Evolutionary conservation across 2,113 vertebrate genomes (phyloP).

Genomic region (Eulacestoma nigropectus): DNA sequence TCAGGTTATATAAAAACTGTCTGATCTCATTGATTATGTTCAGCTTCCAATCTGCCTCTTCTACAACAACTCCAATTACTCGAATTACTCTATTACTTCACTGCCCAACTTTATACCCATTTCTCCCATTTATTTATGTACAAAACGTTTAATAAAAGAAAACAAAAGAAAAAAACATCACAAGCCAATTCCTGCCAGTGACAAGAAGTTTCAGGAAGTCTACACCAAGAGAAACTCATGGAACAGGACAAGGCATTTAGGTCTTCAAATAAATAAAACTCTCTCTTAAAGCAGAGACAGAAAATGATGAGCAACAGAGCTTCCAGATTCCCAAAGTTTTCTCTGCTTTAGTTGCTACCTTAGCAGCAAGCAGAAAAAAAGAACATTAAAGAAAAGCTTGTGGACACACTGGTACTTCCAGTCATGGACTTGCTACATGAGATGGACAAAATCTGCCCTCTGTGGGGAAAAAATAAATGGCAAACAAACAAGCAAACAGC

Average conservation of each 20-base stretch:
- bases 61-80: not conserved
- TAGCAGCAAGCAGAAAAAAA: not conserved
- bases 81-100: not conserved
- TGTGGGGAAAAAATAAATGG: not conserved
- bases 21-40: not conserved
- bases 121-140: not conserved
- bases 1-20: not conserved
- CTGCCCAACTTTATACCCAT: not conserved
- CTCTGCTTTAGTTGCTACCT: not conserved
- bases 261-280: not conserved
- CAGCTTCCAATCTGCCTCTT: not conserved
- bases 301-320: not conserved
- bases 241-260: not conserved
- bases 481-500: not conserved
- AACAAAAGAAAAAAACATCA: not conserved
- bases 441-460: not conserved
- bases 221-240: not conserved
- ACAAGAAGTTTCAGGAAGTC: not conserved
- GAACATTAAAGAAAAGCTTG: not conserved
- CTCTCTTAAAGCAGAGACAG: not conserved
- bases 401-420: not conserved
- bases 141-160: not conserved
- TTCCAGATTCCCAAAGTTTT: not conserved
- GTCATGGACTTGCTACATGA: not conserved
- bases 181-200: not conserved